Evolutionary conservation across 2,797 vertebrate species (phyloP).

Genomic region (Pteropus rufus): DNA sequence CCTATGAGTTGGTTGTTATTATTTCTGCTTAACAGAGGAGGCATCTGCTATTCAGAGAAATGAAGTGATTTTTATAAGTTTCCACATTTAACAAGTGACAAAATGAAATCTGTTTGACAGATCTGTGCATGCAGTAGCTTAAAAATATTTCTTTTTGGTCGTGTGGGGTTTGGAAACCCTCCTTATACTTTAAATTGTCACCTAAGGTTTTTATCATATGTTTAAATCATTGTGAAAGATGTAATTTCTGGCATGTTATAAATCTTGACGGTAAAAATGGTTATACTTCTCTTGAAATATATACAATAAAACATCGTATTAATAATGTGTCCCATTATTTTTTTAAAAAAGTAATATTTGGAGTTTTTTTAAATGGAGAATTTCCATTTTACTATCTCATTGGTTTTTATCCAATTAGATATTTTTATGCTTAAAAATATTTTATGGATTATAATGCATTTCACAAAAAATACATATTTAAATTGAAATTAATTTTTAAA

Average conservation of each 20-base stretch:
- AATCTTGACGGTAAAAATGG: background rate
- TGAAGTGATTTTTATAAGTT: background rate
- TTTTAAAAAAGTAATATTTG: background rate
- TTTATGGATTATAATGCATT: background rate
- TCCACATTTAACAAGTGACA: background rate
- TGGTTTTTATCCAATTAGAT: background rate
- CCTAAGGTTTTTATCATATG: background rate
- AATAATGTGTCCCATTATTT: background rate
- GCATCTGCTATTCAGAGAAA: background rate
- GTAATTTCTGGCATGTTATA: background rate
- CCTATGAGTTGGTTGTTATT: background rate
- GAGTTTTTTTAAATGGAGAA: background rate
- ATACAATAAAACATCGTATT: background rate
- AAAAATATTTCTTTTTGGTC: background rate
- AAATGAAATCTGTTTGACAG: background rate
- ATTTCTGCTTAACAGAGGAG: constrained; percentile 28
- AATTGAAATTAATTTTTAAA: background rate
- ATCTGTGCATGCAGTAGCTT: background rate
- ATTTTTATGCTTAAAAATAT: background rate
- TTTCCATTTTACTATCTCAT: background rate
- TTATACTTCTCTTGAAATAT: background rate
- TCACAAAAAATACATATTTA: background rate
- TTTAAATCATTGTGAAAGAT: background rate
- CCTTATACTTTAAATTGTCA: background rate
- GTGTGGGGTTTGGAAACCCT: background rate